Evolutionary conservation across 2,888 invertebrate genomes (phyloP), one percentile per base, ranked within the genome.

Genomic region (Xestoiulus laeticollis): DNA sequence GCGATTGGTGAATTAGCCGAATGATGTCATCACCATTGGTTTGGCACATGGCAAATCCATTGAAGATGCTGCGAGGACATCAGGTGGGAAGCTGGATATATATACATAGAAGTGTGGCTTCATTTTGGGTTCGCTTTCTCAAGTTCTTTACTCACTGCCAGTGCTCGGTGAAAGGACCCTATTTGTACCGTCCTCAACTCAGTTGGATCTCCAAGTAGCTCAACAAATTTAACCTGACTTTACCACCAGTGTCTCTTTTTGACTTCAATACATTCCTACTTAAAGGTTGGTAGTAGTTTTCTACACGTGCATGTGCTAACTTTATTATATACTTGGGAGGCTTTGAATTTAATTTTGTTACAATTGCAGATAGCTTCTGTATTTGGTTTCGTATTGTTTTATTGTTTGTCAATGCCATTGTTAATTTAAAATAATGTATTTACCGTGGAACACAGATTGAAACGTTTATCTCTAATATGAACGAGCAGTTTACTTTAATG

Each of bases 71-170:
- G 78, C 26, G 30, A 78, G 78, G 30, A 30, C 78, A 30, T 78
- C 78, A 78, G 78, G 78, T 78, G 30, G 78, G 78, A 30, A 78
- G 78, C 30, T 78, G 30, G 30, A 78, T 78, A 78, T 78, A 78
- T 78, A 78, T 30, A 78, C 78, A 30, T 78, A 16, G 14, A 12
- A 12, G 78, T 30, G 78, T 78, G 78, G 78, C 78, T 30, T 78
- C 78, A 78, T 78, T 30, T 78, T 78, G 78, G 14, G 78, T 78
- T 78, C 78, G 30, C 14, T 26, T 78, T 78, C 78, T 30, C 26
- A 78, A 78, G 78, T 78, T 78, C 78, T 78, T 78, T 78, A 78
- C 78, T 78, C 78, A 78, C 78, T 78, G 78, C 78, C 78, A 78
- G 78, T 78, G 78, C 78, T 78, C 26, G 78, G 78, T 78, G 78